Base-by-base conservation (phyloP, 1,140 invertebrate species). In the Drosophila melanogaster region DNA sequence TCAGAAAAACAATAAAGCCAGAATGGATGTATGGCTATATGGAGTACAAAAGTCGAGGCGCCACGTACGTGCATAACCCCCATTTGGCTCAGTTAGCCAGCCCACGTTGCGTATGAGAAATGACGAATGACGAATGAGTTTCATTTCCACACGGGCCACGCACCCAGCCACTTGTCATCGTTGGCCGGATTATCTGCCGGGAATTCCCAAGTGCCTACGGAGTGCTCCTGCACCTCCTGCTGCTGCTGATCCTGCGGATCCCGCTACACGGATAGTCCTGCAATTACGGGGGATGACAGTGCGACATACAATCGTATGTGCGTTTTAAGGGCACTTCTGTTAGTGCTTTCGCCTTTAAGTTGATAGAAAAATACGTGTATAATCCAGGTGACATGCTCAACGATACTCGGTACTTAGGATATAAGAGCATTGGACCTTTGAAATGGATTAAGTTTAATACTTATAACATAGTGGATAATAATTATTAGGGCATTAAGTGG, bases 91-190 rank as follows among this genome's bases (percentile, higher is more conserved):
- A n/a, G 35, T 33, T 46, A 17, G 51, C 24, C 37, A 40, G 35
- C 35, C 51, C 57, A 56, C 56, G 57, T 62, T 79, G 65, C 66
- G 50, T 69, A 85, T 85, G 81, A 85, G 67, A 77, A 77, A 85
- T 85, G 26, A 30, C 26, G 26, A 30, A 30, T 30, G 81, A 85
- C 73, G 81, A 77, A 85, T 85, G 81, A 85, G 81, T 85, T 85
- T 85, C 81, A 80, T 77, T 85, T 77, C 77, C 66, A 61, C 69
- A 43, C 65, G 47, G 65, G 72, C 78, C 77, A 79, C 76, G 59
- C 81, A 85, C 61, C 72, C 59, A 59, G 60, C 81, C 84, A 70
- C 76, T 85, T 85, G 81, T 85, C 73, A 80, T 67, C 67, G 59
- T 47, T 46, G 47, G 62, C 81, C 76, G 79, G 79, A 62, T 60